Evolutionary conservation across 2,113 vertebrate genomes (phyloP).

Genomic region (Coptodon rendalli): DNA sequence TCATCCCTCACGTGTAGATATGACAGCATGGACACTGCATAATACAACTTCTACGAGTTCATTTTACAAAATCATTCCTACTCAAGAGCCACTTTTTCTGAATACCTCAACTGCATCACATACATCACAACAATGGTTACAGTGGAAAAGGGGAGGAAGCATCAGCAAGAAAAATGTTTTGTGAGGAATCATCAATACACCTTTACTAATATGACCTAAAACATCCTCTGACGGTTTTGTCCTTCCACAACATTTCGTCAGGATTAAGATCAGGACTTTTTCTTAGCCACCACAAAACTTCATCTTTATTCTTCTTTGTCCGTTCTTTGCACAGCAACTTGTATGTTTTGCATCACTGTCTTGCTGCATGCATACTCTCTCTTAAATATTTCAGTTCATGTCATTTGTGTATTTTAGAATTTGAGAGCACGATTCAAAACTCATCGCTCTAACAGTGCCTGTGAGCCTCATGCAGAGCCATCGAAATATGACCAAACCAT

Average conservation of each 20-base stretch:
- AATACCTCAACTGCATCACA: background rate
- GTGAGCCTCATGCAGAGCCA: background rate
- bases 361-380: rapidly evolving
- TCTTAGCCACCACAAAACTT: background rate
- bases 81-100: background rate
- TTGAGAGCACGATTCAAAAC: background rate
- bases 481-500: background rate
- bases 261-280: background rate
- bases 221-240: background rate
- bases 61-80: background rate
- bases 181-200: too few species aligned
- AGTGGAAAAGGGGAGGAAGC: background rate
- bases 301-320: background rate
- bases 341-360: background rate
- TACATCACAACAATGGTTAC: background rate
- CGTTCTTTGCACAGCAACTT: background rate
- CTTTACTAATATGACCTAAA: background rate
- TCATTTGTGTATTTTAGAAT: background rate
- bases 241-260: background rate
- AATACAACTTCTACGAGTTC: background rate
- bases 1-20: too few species aligned
- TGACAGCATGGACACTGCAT: background rate
- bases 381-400: background rate
- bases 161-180: background rate
- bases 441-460: background rate